A percentile compares a stretch with the other conserved stretches of the same genome.
Evolutionary conservation across 2,797 vertebrate genomes (phyloP).

Genomic region (Thamnophis elegans): DNA sequence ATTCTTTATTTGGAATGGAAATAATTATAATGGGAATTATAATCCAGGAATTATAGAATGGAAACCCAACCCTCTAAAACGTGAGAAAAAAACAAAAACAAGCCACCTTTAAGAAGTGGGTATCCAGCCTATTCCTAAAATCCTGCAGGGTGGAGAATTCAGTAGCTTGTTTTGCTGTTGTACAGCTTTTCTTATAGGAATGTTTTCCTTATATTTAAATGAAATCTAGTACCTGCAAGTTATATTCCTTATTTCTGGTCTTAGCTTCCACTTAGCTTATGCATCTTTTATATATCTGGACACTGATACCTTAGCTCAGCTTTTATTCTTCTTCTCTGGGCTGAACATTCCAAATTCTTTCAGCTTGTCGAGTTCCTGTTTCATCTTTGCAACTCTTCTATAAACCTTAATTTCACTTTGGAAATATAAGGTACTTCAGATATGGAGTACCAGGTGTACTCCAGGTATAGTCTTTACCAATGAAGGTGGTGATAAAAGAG

Average conservation of each 20-base stretch:
- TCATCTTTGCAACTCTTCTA: neutral
- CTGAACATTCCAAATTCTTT: neutral
- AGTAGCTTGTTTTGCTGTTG: neutral
- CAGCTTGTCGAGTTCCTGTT: neutral
- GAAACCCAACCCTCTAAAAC: neutral
- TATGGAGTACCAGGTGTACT: neutral
- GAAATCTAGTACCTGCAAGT: neutral
- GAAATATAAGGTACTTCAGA: neutral
- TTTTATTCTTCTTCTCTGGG: neutral
- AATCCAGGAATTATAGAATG: neutral
- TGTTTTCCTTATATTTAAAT: neutral
- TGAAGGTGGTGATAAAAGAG: neutral
- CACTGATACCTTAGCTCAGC: neutral
- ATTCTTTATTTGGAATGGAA: neutral
- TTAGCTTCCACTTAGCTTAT: neutral
- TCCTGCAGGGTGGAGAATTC: neutral
- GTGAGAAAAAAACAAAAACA: neutral
- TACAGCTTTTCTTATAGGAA: neutral
- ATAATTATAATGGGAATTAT: neutral
- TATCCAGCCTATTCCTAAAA: neutral
- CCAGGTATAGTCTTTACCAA: neutral
- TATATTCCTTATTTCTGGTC: neutral
- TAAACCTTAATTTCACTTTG: neutral
- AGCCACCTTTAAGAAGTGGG: neutral
- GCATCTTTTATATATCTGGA: neutral